Conservation (phyloP, 2,113 vertebrate genomes). For the Maylandia zebra region DNA sequence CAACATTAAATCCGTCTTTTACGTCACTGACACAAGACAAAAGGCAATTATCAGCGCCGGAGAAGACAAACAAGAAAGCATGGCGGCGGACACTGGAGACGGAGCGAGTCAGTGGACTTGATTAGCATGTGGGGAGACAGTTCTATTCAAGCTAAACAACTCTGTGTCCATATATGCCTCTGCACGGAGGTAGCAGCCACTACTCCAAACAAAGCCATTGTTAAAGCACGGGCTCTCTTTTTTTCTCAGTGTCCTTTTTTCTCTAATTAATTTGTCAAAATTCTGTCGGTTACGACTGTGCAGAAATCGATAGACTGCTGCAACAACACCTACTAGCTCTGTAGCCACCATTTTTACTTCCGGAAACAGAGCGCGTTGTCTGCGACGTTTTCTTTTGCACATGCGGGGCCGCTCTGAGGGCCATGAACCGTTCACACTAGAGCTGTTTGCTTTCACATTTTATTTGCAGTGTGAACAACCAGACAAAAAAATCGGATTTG, state of each 20-base stretch:
- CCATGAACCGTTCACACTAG: no score
- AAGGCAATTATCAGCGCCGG: accelerated
- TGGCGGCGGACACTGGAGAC: not conserved
- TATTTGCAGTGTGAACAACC: no score
- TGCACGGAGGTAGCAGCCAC: not conserved
- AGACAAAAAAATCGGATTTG: no score
- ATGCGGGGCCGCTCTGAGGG: not conserved
- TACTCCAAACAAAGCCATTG: not conserved
- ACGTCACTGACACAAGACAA: accelerated
- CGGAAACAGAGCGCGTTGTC: accelerated
- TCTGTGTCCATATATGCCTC: not conserved
- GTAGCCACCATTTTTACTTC: not conserved
- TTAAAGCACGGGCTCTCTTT: not conserved
- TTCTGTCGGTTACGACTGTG: not conserved
- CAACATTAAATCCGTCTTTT: accelerated
- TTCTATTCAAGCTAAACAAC: not conserved
- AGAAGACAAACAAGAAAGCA: not conserved
- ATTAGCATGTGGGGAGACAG: not conserved
- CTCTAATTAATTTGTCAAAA: not conserved
- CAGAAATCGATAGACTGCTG: not conserved
- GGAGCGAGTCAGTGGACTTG: not conserved
- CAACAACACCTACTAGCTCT: not conserved
- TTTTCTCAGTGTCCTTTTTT: not conserved
- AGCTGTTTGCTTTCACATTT: no score
- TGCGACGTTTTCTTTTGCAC: not conserved